Evolutionary conservation across 2,888 invertebrate species (phyloP), one percentile per base, ranked within the genome.

Genomic region (Acronicta alni): DNA sequence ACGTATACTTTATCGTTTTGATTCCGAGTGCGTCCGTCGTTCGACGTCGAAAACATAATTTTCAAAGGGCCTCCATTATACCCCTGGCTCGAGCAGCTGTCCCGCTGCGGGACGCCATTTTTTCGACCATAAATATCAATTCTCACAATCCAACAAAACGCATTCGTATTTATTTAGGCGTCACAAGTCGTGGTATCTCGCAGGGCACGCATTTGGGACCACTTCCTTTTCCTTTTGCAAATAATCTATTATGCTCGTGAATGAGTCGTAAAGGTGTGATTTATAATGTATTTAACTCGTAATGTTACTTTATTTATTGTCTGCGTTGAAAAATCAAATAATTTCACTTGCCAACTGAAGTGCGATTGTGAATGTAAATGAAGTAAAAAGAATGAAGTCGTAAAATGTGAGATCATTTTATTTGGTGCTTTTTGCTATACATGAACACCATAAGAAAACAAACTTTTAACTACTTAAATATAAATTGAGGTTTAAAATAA

Each of bases 61-160:
- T 80, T 79, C 77, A 74, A 80, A 80, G 79, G 77, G 65, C 82
- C 80, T 77, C 79, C 81, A 79, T 84, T 85, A 85, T 85, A 72
- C 78, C 75, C 63, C 54, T 64, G 59, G 64, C 72, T 76, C 67
- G 80, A 77, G 85, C 90, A 89, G 89, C 87, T 91, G 90, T 78
- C 81, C 73, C 90, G 66, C 91, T 68, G 87, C 86, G 88, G 90
- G 91, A 84, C 80, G 83, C 77, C 88, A 83, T 89, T 91, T 91
- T 91, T 92, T 91, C 84, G 83, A 86, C 85, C 89, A 90, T 93
- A 93, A 93, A 93, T 93, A 93, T 92, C 92, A 93, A 92, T 92
- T 92, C 91, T 85, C 89, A 86, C 88, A 87, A 86, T 84, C 87
- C 86, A 88, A 89, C 89, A 87, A 88, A 87, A 89, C 84, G 84